Evolutionary conservation across 2,113 vertebrate species (phyloP), one percentile per base, ranked within the genome.

Genomic region (Nothobranchius kuhntae): DNA sequence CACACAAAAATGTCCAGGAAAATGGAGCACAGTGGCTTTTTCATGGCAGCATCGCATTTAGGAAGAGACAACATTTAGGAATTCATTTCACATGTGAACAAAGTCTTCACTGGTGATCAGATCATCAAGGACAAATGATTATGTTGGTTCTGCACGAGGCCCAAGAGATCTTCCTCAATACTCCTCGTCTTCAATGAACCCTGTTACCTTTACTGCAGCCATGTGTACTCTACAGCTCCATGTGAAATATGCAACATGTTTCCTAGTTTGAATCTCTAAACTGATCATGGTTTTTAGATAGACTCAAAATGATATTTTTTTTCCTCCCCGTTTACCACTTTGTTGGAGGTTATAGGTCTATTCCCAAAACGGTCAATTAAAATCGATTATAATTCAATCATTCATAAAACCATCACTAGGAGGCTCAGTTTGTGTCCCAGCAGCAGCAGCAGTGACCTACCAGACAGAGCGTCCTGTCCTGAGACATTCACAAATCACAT

Each of bases 401-500:
- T 13, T 13, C 4, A 40, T 35, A 13, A 30, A 54, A 35, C 7
- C 52, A 13, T 8, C 14, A 38, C 15, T 50, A 50, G 9, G 47
- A n/a, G 8, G 47, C 47, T 52, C 38, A 61, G 36, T 71, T 63
- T 58, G n/a, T 24, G 61, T 75, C 51, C 42, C 65, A 70, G 35
- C 59, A 72, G 76, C 65, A 54, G 21, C 21, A 21, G 21, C 21
- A 21, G 21, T 1, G 21, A 21, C 21, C 21, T 21, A 21, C 21
- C 21, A 21, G 21, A 21, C 53, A 35, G 4, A 12, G 54, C 3
- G 38, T 30, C 46, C 69, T 62, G 54, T 63, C 71, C 71, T 73
- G 45, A 69, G 81, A 81, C 74, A 84, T 66, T 83, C 74, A 71
- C 53, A 87, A 78, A 75, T 73, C 1, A 4, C 63, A 55, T 85